Evolutionary conservation across 2,888 invertebrate genomes (phyloP), one percentile per base, ranked within the genome.

Genomic region (Trichogramma evanescens): DNA sequence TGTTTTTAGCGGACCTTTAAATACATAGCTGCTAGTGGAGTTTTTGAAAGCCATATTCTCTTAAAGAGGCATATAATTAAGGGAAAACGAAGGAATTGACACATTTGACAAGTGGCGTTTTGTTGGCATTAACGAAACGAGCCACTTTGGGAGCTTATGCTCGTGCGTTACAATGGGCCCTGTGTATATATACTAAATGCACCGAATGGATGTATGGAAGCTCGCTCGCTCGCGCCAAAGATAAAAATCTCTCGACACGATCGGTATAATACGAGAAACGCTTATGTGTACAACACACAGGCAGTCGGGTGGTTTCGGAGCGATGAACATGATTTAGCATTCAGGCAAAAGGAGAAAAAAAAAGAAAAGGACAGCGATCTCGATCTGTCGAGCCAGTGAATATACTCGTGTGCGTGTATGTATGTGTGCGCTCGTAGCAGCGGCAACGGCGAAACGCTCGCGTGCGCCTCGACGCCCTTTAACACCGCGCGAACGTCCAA

Each of bases 401-500:
- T 26, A 26, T 26, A 26, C 26, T 26, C 26, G 26, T 26, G 26
- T 26, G 26, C 26, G 26, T 2, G 26, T 26, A 26, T 26, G 26
- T 26, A 2, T 26, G 26, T 26, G 26, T 26, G 26, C 26, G 26
- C 2, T 26, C 26, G 26, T 26, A 26, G 26, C 26, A 26, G 9
- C 2, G 50, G 48, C 48, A 45, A 46, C 58, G 40, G 8, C 59
- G 54, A 65, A 58, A 56, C 62, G 63, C 52, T 63, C 61, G 63
- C 54, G 49, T 42, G 52, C 41, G 59, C 54, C 54, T 60, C 65
- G 64, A 64, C 68, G 66, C 66, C 67, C 66, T 70, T 70, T 69
- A 63, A 61, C 63, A 59, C n/a, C 45, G 53, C 46, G 26, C 26
- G 26, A 57, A 64, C 64, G 70, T 66, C 65, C 63, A 77, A 78